phyloP scores from a whole-genome alignment of 2,888 invertebrate genomes.

The Parnassius orleans region DNA sequence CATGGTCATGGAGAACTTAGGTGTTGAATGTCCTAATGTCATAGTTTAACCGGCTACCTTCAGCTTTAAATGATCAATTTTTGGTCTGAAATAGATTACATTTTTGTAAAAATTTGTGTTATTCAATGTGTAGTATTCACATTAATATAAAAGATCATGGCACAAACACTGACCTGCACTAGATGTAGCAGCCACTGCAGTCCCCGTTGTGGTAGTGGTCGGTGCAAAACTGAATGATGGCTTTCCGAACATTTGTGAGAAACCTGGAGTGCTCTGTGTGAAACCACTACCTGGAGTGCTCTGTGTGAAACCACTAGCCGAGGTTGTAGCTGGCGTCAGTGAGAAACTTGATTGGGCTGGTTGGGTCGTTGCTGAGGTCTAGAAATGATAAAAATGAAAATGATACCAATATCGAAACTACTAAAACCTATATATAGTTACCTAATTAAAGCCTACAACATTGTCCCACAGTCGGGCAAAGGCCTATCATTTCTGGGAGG shows the following conservation, averaged over 20 bases:
- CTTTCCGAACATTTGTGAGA: conserved; percentile 31
- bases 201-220: conserved; percentile 19
- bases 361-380: conserved; percentile 29
- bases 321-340: conserved; percentile 27
- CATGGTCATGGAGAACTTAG: no score
- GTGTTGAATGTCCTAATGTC: no score
- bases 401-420: not conserved
- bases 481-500: no score
- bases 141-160: not conserved
- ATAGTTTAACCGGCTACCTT: no score
- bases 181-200: conserved; percentile 34
- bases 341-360: conserved; percentile 39
- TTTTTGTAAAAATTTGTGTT: not conserved
- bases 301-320: conserved; percentile 18
- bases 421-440: no score
- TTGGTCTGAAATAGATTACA: not conserved
- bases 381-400: not conserved
- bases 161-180: conserved; percentile 29
- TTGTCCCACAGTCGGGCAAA: no score
- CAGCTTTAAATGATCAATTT: no score
- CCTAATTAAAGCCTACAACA: no score
- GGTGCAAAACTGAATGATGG: conserved; percentile 37
- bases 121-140: no score
- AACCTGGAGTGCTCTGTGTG: conserved; percentile 30
- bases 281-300: conserved; percentile 28